Base-by-base conservation (phyloP, 2,888 invertebrate species). In the Macrophya annulata region DNA sequence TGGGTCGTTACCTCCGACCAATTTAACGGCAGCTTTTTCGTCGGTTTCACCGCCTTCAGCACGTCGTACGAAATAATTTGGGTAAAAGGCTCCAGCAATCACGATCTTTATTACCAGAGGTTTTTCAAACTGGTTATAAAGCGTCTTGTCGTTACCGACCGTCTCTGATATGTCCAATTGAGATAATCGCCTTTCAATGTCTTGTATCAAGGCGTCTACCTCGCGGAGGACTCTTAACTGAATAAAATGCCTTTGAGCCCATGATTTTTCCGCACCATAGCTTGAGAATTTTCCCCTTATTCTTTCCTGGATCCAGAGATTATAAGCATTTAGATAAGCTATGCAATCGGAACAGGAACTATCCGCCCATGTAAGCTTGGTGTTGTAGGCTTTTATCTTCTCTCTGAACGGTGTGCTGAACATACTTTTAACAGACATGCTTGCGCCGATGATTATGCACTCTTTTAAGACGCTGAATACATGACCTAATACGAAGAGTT, bases 21-120 rank as follows among this genome's bases (percentile, higher is more conserved):
- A 91, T 88, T 96, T 96, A 4, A 96, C 95, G 0, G 97, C 96
- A 43, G 96, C 95, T 0, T 95, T 94, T 91, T 97, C 97, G 86
- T 96, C 95, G 0, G 94, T 93, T 84, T 95, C 94, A 81, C 95
- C 95, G 59, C 93, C 93, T 1, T 95, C 94, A 51, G 92, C 91
- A 10, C 94, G 90, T 51, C 96, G 95, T 31, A 96, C 93, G 93
- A 98, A 99, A 93, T 97, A 99, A 93, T 99, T 96, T 0, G 99
- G 99, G 94, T 98, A 99, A 93, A 98, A 98, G 1, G 99, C 98
- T 2, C 97, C 98, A 85, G 97, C 96, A 55, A 98, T 94, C n/a
- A 97, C 95, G 62, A 97, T 92, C 94, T 97, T 97, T 0, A 97
- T 92, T n/a, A 97, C 93, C 0, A 96, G 93, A 0, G 95, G 94